phyloP scores from a whole-genome alignment of 2,113 vertebrate species.

The Corythornis madagascariensis region DNA sequence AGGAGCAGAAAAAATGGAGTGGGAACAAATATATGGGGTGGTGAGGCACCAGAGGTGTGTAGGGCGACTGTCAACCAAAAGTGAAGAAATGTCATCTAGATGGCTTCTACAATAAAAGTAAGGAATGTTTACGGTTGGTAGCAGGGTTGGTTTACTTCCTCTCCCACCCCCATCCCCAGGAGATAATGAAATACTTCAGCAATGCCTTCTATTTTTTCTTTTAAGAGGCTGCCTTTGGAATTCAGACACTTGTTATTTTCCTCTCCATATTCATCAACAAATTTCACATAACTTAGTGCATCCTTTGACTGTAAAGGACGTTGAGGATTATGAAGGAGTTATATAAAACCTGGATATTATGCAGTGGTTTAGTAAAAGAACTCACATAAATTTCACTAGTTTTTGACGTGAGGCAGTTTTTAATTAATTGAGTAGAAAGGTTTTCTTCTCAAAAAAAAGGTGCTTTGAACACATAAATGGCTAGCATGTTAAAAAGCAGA shows the following conservation, averaged over 20 bases:
- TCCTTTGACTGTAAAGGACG: conserved; percentile 10
- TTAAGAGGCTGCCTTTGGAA: neutral
- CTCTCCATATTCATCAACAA: conserved; percentile 18
- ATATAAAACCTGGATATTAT: conserved; percentile 50
- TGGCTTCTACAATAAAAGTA: neutral
- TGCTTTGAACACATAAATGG: neutral
- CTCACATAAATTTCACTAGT: conserved; percentile 2
- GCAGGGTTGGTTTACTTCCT: neutral
- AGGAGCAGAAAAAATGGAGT: neutral
- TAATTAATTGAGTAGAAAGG: conserved; percentile 35
- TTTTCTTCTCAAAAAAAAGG: conserved; percentile 47
- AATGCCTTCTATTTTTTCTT: neutral
- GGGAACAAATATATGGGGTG: neutral
- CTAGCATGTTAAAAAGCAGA: neutral
- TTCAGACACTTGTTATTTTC: neutral
- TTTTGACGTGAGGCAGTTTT: conserved; percentile 61
- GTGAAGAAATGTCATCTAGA: neutral
- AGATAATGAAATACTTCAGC: neutral
- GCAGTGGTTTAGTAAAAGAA: conserved; percentile 41
- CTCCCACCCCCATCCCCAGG: neutral
- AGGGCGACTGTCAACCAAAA: neutral
- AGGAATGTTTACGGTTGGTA: neutral
- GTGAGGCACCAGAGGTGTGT: neutral
- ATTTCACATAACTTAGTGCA: neutral
- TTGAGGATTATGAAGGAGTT: conserved; percentile 38